Conservation (phyloP, 2,888 invertebrate species). For the Agrotis exclamationis region DNA sequence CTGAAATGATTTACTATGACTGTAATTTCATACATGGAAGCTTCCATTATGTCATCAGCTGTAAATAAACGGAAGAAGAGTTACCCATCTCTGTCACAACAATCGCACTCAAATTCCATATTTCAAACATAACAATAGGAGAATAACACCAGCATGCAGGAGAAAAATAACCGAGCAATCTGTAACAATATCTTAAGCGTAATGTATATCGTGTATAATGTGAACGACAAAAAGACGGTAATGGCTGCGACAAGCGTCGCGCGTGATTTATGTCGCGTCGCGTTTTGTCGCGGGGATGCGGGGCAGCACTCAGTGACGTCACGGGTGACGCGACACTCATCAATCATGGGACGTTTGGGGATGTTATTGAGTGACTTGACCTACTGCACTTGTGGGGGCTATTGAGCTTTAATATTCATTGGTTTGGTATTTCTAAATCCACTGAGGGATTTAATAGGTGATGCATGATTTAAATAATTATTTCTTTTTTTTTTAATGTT, state of each 20-base stretch:
- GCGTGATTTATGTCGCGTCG: constrained; percentile 67
- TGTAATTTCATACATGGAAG: neutral
- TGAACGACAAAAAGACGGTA: constrained; percentile 75
- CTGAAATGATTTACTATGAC: neutral
- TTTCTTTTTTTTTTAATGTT: no score
- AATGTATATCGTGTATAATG: constrained; percentile 69
- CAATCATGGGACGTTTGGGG: constrained; percentile 32
- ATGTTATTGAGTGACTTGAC: constrained; percentile 51
- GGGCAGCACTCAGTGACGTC: constrained; percentile 51
- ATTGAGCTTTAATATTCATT: constrained; percentile 7
- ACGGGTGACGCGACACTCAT: constrained; percentile 44
- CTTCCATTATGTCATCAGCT: neutral
- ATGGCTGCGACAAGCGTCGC: constrained; percentile 72
- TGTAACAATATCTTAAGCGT: constrained; percentile 76
- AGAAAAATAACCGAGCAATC: constrained; percentile 71
- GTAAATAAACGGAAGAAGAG: constrained; percentile 8
- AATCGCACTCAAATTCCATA: constrained; percentile 54
- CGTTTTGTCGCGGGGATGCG: constrained; percentile 55
- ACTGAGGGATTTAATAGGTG: constrained; percentile 20
- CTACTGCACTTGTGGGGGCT: constrained; percentile 43
- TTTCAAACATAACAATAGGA: constrained; percentile 58
- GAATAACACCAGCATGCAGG: constrained; percentile 55
- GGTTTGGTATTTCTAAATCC: neutral
- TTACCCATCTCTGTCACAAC: constrained; percentile 34
- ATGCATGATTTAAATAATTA: no score